These are phyloP conservation scores for Sphinx pinastri DNA, from an alignment of 2,888 invertebrate genomes.

Conservation along the genomic window DNA sequence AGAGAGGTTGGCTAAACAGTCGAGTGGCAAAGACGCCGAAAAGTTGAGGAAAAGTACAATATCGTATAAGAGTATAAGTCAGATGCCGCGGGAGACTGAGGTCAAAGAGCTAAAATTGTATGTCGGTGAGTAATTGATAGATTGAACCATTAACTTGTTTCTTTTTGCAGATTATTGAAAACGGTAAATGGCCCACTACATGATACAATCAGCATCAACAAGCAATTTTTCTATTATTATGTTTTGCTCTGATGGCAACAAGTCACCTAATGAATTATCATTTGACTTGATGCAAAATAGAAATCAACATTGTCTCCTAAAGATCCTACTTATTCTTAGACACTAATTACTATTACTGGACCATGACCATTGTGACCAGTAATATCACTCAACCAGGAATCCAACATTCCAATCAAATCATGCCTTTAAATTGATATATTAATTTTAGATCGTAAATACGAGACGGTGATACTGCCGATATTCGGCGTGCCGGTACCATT, in stretches of 20 bases:
- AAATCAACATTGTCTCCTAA: no score
- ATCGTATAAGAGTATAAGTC: conserved; percentile 95
- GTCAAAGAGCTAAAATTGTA: conserved; percentile 96
- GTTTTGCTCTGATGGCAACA: no score
- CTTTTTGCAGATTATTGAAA: no score
- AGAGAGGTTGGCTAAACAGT: conserved; percentile 94
- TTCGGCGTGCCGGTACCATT: conserved; percentile 98
- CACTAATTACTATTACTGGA: neutral
- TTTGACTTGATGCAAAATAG: no score
- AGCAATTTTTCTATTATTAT: no score
- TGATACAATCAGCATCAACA: no score
- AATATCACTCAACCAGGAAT: no score
- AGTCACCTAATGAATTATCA: no score
- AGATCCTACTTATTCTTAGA: no score
- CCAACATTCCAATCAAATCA: no score
- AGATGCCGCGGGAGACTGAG: conserved; percentile 97
- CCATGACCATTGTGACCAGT: neutral
- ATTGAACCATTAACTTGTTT: neutral
- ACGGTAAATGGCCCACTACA: no score
- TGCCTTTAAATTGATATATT: neutral
- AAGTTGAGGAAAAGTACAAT: conserved; percentile 97
- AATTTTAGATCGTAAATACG: conserved; percentile 95
- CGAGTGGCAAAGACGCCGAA: conserved; percentile 92
- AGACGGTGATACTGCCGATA: conserved; percentile 98
- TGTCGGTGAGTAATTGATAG: conserved; percentile 88